Evolutionary conservation across 1,140 invertebrate species (phyloP).

Genomic region (Rhopalosiphum maidis): DNA sequence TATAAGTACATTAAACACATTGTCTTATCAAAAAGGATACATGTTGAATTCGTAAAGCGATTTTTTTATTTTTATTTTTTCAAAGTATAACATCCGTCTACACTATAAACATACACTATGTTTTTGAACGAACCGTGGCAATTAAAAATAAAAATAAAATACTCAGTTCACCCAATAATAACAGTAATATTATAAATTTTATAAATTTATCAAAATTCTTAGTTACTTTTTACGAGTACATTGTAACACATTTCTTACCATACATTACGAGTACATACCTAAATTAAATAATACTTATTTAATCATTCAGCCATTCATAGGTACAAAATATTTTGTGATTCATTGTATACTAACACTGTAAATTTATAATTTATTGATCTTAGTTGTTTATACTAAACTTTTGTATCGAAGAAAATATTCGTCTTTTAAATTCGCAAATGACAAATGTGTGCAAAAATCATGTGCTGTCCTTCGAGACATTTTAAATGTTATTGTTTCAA

Average conservation of each 20-base stretch:
- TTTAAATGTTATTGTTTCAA: not conserved
- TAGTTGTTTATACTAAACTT: not conserved
- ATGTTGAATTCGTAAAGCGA: not conserved
- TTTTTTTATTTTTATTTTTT: not conserved
- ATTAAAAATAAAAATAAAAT: not conserved
- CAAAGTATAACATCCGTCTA: not conserved
- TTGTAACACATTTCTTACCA: not conserved
- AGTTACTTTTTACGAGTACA: not conserved
- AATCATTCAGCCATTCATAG: not conserved
- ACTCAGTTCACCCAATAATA: not conserved
- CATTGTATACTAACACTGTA: not conserved
- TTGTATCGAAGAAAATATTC: not conserved
- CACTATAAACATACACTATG: not conserved
- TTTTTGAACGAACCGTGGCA: not conserved
- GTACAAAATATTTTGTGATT: not conserved
- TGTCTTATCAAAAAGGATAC: not conserved
- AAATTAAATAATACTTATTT: not conserved
- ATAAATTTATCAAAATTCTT: not conserved
- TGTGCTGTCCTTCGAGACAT: not conserved
- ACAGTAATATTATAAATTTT: not conserved
- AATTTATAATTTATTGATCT: not conserved
- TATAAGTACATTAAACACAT: too few relatives aligned
- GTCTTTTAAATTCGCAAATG: not conserved
- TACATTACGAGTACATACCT: not conserved
- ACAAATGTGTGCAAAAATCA: not conserved